phyloP scores from a whole-genome alignment of 2,113 vertebrate genomes.

The Anarrhichthys ocellatus region DNA sequence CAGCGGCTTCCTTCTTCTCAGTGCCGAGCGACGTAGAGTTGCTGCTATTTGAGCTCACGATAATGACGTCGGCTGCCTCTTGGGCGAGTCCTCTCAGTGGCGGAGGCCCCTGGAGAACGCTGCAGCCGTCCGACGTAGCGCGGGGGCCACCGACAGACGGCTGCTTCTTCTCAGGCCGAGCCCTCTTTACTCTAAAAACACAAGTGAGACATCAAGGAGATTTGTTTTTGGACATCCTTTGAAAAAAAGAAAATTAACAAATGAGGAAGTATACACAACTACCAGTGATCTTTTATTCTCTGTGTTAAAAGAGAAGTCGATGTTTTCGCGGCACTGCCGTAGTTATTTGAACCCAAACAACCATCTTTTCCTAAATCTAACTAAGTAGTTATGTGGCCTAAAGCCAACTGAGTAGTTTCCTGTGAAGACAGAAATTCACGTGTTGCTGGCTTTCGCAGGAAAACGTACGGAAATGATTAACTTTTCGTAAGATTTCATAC shows the following conservation, averaged over 20 bases:
- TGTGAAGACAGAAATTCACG: background rate
- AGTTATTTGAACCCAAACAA: too few relatives aligned
- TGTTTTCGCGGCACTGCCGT: too few relatives aligned
- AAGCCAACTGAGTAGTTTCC: background rate
- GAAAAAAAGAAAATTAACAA: background rate
- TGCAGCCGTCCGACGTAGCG: conserved; percentile 13
- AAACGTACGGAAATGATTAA: too few relatives aligned
- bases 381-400: background rate
- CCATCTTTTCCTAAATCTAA: too few relatives aligned
- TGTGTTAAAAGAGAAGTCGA: too few relatives aligned
- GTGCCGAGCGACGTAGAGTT: conserved; percentile 79
- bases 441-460: too few relatives aligned
- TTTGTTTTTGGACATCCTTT: background rate
- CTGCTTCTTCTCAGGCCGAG: conserved; percentile 58
- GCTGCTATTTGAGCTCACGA: conserved; percentile 74
- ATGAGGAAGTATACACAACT: background rate
- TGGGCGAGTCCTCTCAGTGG: conserved; percentile 49
- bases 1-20: conserved; percentile 81
- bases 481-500: too few relatives aligned
- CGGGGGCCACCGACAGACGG: background rate
- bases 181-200: conserved; percentile 58
- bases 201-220: background rate
- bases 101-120: conserved; percentile 61
- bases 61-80: conserved; percentile 75
- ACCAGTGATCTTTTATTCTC: too few relatives aligned